Conservation (phyloP, 2,113 vertebrate genomes). For the Neopipo cinnamomea region DNA sequence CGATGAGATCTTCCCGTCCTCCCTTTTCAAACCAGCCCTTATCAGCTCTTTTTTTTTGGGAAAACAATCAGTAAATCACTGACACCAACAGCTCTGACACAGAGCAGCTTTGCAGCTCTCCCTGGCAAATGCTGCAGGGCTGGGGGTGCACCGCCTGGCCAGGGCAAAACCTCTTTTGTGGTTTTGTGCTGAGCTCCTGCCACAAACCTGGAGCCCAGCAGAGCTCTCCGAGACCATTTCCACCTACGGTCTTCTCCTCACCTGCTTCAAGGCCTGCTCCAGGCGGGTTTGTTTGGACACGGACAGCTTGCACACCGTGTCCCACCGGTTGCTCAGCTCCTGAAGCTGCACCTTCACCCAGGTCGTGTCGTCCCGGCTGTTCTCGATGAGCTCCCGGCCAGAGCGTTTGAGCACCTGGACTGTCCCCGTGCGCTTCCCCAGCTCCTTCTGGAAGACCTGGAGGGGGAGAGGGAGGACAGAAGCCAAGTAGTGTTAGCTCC, state of each 20-base stretch:
- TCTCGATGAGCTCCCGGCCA: slow-evolving; percentile 92
- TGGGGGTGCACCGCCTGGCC: not conserved
- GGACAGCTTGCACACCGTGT: slow-evolving; percentile 92
- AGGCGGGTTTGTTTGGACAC: slow-evolving; percentile 95
- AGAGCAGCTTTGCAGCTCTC: not conserved
- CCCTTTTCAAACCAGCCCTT: not conserved
- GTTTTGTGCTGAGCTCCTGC: rapidly evolving
- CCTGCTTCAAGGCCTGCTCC: slow-evolving; percentile 93
- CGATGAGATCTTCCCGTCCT: not conserved
- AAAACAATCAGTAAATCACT: rapidly evolving
- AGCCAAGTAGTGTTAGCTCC: not conserved
- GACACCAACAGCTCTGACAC: not conserved
- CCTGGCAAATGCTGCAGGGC: not conserved
- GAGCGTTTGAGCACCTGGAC: slow-evolving; percentile 95
- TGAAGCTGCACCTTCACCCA: slow-evolving; percentile 98
- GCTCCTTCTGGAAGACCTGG: slow-evolving; percentile 96
- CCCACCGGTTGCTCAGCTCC: slow-evolving; percentile 97
- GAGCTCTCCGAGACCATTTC: rapidly evolving
- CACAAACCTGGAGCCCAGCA: not conserved
- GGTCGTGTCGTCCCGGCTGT: slow-evolving; percentile 90
- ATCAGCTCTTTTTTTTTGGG: not conserved
- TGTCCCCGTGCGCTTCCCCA: slow-evolving; percentile 92
- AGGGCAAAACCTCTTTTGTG: not conserved
- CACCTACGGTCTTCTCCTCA: not conserved
- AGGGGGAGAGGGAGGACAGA: not conserved